These are phyloP conservation scores for Petrocephalus zakoni DNA, from an alignment of 2,113 vertebrate genomes.

Conservation along the genomic window DNA sequence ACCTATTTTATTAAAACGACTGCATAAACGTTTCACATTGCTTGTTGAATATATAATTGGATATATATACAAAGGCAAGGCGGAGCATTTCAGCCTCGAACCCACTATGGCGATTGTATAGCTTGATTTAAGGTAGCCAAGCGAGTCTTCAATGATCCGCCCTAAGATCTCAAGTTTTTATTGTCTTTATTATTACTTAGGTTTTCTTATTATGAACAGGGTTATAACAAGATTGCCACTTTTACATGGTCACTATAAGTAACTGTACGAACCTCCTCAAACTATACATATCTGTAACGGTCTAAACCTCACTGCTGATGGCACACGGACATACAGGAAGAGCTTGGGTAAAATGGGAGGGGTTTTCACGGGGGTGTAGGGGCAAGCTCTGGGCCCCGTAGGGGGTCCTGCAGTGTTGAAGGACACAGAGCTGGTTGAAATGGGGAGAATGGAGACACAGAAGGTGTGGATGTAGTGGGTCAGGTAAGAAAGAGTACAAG, in stretches of 20 bases:
- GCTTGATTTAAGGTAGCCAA: background rate
- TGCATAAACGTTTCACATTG: slow-evolving; percentile 39
- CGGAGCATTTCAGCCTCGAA: background rate
- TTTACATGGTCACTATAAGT: background rate
- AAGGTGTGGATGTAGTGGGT: slow-evolving; percentile 41
- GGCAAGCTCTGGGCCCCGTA: background rate
- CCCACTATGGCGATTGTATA: background rate
- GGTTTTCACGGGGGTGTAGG: background rate
- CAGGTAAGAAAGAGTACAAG: slow-evolving; percentile 64
- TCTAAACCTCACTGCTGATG: background rate
- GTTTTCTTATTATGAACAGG: background rate
- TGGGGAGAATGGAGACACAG: background rate
- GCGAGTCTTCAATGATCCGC: background rate
- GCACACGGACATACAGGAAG: background rate
- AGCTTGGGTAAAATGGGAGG: background rate
- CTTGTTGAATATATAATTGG: slow-evolving; percentile 32
- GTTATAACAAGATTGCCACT: background rate
- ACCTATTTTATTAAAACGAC: slow-evolving; percentile 37
- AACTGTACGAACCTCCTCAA: background rate
- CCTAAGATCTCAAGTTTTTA: background rate
- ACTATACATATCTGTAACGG: background rate
- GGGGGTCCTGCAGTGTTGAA: background rate
- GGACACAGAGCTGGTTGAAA: background rate
- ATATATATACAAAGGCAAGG: slow-evolving; percentile 14
- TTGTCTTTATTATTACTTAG: background rate